Evolutionary conservation across 2,797 vertebrate species (phyloP), one percentile per base, ranked within the genome.

Genomic region (Galago senegalensis): DNA sequence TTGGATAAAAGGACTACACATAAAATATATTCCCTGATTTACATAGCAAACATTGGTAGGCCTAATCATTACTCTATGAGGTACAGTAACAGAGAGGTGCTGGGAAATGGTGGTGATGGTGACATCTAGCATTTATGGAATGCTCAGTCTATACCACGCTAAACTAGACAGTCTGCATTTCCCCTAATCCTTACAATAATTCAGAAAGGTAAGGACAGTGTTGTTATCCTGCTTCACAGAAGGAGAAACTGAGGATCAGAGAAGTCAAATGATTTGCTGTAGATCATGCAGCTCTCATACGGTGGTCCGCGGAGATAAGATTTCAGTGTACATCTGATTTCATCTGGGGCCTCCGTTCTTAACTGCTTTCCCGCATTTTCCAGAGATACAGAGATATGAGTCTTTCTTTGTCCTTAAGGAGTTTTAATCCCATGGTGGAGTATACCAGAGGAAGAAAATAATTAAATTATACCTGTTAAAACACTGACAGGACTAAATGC

Each of bases 381-480:
- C 37, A 10, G 34, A 65, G 63, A 34, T 63, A 25, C 12, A 76
- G 72, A 80, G 70, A 37, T 25, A 25, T 10, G 73, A 37, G 43
- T 67, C 72, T 94, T 79, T 63, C 77, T 87, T 92, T 79, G 75
- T 86, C 43, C 34, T 89, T 81, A 18, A 0, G 46, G 61, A 16
- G 16, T 11, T 89, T 86, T 61, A 89, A 56, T 88, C 56, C 63
- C 0, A 0, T 60, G 70, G 40, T 84, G 25, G 46, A 70, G 10
- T 72, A 80, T 89, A 31, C 6, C 4, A 53, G 20, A 70, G 85
- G 82, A 53, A 90, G 87, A 87, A 87, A 92, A 75, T 67, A 16
- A 81, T 58, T 89, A 77, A 87, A 72, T 40, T 27, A 53, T 5
- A 29, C 0, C 0, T n/a, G 65, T 84, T 80, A 93, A 96, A 94